phyloP scores from a whole-genome alignment of 2,113 vertebrate species.

The human region DNA sequence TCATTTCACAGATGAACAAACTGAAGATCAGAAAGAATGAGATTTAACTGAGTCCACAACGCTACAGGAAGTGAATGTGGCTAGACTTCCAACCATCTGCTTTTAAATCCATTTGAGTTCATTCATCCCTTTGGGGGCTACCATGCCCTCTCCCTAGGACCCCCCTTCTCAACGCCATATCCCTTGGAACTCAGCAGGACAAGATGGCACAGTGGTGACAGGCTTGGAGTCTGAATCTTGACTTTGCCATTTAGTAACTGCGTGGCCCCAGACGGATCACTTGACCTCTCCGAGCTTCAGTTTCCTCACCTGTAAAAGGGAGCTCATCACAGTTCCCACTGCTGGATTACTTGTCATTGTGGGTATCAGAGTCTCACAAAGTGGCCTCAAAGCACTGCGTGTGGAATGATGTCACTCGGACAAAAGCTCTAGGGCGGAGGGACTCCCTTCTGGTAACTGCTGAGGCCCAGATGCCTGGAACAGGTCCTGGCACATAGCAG shows the following conservation, averaged over 20 bases:
- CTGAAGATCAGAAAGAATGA: not conserved
- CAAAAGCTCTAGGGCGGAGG: rapidly evolving
- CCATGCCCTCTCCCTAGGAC: not conserved
- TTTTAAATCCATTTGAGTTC: not conserved
- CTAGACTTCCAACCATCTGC: not conserved
- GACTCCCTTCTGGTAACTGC: not conserved
- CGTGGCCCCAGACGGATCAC: not conserved
- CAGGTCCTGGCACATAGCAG: not conserved
- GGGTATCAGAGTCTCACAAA: not conserved
- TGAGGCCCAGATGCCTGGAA: not conserved
- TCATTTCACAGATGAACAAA: not conserved
- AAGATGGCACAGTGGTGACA: not conserved
- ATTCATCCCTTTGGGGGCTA: not conserved
- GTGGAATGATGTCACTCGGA: rapidly evolving
- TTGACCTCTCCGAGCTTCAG: not conserved
- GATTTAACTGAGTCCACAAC: not conserved
- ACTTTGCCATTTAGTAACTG: not conserved
- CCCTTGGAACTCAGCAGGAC: rapidly evolving
- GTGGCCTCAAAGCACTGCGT: not conserved
- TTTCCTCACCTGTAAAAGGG: not conserved
- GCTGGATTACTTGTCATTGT: not conserved
- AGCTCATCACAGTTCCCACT: not conserved
- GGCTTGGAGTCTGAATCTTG: not conserved
- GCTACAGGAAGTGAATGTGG: not conserved
- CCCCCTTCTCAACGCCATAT: rapidly evolving